These are phyloP conservation scores for Drosophila carrolli DNA, from an alignment of 1,140 invertebrate genomes.

Conservation along the genomic window DNA sequence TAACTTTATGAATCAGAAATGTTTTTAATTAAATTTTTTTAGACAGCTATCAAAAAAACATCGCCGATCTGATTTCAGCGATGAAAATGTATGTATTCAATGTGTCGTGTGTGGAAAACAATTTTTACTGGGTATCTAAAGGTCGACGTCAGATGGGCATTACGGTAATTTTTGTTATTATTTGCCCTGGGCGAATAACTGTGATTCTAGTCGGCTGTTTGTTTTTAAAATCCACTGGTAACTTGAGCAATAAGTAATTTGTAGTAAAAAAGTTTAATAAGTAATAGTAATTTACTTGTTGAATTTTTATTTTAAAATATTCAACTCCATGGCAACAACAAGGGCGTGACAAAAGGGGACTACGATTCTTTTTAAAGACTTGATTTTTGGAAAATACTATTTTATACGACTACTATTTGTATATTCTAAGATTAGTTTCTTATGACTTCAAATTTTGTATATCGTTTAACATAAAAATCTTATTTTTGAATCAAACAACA, in stretches of 20 bases:
- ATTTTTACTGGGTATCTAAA: background rate
- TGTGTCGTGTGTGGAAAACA: too few species aligned
- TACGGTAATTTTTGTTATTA: background rate
- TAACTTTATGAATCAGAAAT: too few species aligned
- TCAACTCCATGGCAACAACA: conserved; percentile 3
- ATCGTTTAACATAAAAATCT: background rate
- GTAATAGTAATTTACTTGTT: background rate
- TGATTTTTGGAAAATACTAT: background rate
- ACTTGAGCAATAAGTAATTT: background rate
- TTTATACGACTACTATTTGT: background rate
- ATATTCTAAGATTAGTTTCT: background rate
- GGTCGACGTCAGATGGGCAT: too few species aligned
- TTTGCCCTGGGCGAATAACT: conserved; percentile 14
- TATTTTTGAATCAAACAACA: background rate
- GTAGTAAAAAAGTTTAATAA: too few species aligned
- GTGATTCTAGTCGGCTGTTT: conserved; percentile 16
- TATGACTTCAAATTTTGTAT: too few species aligned
- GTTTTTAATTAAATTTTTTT: too few species aligned
- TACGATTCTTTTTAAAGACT: background rate
- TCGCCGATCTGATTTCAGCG: too few species aligned
- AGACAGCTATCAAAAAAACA: too few species aligned
- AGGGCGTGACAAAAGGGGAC: conserved; percentile 4
- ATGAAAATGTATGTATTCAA: too few species aligned
- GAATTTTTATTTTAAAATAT: conserved; percentile 5
- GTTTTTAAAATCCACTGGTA: conserved; percentile 2